phyloP scores from a whole-genome alignment of 1,140 invertebrate genomes.

The Psix sp. region DNA sequence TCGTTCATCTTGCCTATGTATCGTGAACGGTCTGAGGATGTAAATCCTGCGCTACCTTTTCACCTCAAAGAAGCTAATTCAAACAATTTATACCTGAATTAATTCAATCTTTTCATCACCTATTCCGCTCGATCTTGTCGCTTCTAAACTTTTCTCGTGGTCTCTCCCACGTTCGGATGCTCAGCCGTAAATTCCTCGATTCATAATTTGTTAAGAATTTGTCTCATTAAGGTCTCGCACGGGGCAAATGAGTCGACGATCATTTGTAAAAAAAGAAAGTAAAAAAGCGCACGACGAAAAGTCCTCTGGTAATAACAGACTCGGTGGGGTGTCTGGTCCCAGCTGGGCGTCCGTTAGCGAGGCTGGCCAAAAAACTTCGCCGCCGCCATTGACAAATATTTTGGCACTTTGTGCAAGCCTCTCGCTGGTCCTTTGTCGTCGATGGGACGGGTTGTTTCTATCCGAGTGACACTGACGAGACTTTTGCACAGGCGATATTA shows the following conservation, averaged over 20 bases:
- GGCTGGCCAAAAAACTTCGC: conserved; percentile 65
- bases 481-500: conserved; percentile 32
- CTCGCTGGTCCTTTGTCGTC: not conserved
- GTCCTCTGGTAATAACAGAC: conserved; percentile 56
- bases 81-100: no score
- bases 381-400: conserved; percentile 75
- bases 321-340: conserved; percentile 70
- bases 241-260: conserved; percentile 41
- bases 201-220: conserved; percentile 47
- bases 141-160: not conserved
- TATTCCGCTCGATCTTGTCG: no score
- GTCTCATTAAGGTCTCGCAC: conserved; percentile 34
- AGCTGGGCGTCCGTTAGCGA: conserved; percentile 64
- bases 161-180: conserved; percentile 4
- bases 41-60: no score
- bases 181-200: conserved; percentile 26
- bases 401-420: conserved; percentile 60
- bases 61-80: no score
- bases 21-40: no score
- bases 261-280: conserved; percentile 43
- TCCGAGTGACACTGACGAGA: not conserved
- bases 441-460: not conserved
- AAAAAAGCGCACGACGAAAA: conserved; percentile 58
- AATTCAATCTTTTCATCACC: no score
- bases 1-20: conserved; percentile 6